Evolutionary conservation across 2,113 vertebrate species (phyloP).

Genomic region (Paedocypris sp.): DNA sequence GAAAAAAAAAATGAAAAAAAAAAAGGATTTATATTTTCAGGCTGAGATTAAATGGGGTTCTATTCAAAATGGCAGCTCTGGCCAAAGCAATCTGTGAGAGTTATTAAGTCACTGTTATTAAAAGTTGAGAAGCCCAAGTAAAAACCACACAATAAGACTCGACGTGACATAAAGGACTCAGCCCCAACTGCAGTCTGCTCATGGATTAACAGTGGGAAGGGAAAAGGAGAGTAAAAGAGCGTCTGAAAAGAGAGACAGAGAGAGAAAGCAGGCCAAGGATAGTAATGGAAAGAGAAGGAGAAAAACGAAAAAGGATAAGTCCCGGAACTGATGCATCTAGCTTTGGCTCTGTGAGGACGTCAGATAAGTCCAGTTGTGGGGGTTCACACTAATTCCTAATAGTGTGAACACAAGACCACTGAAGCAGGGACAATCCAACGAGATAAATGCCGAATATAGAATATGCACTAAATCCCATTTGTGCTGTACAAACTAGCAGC

Average conservation of each 20-base stretch:
- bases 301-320: conserved; percentile 20
- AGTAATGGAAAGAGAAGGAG: not conserved
- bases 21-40: conserved; percentile 37
- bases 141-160: conserved; percentile 44
- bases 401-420: conserved; percentile 27
- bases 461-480: conserved; percentile 29
- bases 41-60: conserved; percentile 44
- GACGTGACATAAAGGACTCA: conserved; percentile 28
- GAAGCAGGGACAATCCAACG: conserved; percentile 20
- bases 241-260: not conserved
- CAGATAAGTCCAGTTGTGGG: conserved; percentile 51
- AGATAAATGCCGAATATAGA: conserved; percentile 25
- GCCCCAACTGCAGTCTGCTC: not conserved
- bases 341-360: conserved; percentile 45
- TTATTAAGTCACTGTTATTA: conserved; percentile 60
- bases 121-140: conserved; percentile 51
- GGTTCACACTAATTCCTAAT: conserved; percentile 50
- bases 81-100: conserved; percentile 51
- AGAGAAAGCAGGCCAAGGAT: not conserved
- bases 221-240: not conserved
- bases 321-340: conserved; percentile 32
- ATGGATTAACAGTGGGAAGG: conserved; percentile 26
- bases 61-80: conserved; percentile 47
- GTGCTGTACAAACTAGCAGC: conserved; percentile 1
- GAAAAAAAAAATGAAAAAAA: conserved; percentile 16